Evolutionary conservation across 2,113 vertebrate species (phyloP), one percentile per base, ranked within the genome.

Genomic region (Labrus mixtus): DNA sequence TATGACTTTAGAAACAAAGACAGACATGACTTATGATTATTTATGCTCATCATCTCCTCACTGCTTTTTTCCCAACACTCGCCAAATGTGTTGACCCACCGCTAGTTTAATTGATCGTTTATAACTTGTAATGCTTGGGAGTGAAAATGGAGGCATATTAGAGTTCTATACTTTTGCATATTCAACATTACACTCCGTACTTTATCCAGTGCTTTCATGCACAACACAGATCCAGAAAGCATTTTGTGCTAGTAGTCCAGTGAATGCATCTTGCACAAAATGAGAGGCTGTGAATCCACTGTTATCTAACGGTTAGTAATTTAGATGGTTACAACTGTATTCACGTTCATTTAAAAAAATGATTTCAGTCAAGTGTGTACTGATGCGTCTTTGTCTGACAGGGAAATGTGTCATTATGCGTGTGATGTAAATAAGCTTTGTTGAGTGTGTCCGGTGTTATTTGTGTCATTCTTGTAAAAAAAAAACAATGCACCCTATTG

Each of bases 361-460:
- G 29, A 55, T 33, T 71, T 59, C 20, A 55, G 39, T 59, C 51
- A 56, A 72, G 57, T 81, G 61, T 33, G 59, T 74, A 61, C 60
- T 76, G 71, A 68, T 54, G 8, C 23, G 58, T 67, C 48, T 66
- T 48, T 16, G 17, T 58, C 15, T 11, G 50, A 58, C 37, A 22
- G 15, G 78, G 37, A 79, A 75, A 82, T 10, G 75, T 76, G 78
- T 65, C 57, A 57, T 81, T 56, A 73, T 54, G 64, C n/a, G 46
- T 39, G 39, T 13, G 55, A 79, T 76, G 70, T 61, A 77, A 84
- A 80, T 73, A 68, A 53, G 20, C 20, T 33, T 29, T 6, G 33
- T 53, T 41, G 39, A 0, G 41, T 17, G 54, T 3, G 65, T 60
- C 51, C 22, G 4, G 39, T 41, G 36, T 33, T 15, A 1, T 33